Conservation (phyloP, 2,888 invertebrate genomes). For the Machimus atricapillus region DNA sequence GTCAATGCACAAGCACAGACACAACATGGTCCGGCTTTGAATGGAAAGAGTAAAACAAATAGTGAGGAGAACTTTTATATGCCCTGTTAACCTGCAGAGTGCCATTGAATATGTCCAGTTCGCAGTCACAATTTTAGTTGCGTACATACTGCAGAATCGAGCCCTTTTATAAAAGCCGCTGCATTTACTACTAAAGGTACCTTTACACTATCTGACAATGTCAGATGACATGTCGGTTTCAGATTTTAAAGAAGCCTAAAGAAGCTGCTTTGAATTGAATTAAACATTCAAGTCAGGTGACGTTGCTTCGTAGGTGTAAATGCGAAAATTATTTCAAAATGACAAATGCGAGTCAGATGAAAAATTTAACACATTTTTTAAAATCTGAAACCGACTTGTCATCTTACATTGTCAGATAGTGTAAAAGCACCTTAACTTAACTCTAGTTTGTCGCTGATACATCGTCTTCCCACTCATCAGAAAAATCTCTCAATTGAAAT, state of each 20-base stretch:
- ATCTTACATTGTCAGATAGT: no score
- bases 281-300: no score
- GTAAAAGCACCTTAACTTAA: no score
- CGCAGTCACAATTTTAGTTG: neutral
- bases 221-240: no score
- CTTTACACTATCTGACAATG: no score
- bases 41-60: slow-evolving; percentile 24
- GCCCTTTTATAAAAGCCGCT: neutral
- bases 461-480: neutral
- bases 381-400: no score
- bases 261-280: no score
- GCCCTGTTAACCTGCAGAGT: slow-evolving; percentile 10
- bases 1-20: slow-evolving; percentile 33
- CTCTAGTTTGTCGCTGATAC: neutral
- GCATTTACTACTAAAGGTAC: neutral
- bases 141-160: neutral
- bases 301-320: no score
- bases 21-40: slow-evolving; percentile 3
- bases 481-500: slow-evolving; percentile 21
- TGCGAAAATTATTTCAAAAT: no score
- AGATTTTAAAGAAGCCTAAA: no score
- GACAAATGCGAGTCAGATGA: no score
- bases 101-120: neutral
- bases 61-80: neutral
- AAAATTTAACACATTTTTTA: no score